These are phyloP conservation scores for Sinelater perroti DNA, from an alignment of 2,888 invertebrate genomes.

Conservation along the genomic window DNA sequence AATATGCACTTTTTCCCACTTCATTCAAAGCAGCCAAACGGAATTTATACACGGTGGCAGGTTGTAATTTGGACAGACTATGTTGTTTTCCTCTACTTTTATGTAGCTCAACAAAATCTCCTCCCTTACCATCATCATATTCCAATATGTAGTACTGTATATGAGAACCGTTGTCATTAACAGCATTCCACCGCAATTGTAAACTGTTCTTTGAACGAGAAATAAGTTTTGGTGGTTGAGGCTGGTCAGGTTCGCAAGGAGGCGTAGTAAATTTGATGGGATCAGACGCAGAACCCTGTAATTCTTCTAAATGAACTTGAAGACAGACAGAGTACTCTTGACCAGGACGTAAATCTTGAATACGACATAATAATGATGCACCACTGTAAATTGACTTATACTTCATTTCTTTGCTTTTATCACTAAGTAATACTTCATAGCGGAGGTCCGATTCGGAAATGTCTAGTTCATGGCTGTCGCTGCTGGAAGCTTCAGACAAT, in stretches of 20 bases:
- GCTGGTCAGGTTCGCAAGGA: conserved; percentile 81
- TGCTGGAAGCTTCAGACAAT: conserved; percentile 60
- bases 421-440: conserved; percentile 84
- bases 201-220: conserved; percentile 76
- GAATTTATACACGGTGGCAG: conserved; percentile 83
- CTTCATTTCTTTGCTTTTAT: conserved; percentile 79
- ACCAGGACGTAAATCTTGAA: conserved; percentile 87
- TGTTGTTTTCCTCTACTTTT: conserved; percentile 79
- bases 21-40: conserved; percentile 85
- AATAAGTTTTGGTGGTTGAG: conserved; percentile 75
- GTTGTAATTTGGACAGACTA: conserved; percentile 76
- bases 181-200: conserved; percentile 76
- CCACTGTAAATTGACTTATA: conserved; percentile 88
- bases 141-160: conserved; percentile 81
- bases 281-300: conserved; percentile 79
- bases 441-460: conserved; percentile 72
- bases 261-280: conserved; percentile 83
- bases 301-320: conserved; percentile 78
- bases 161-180: conserved; percentile 82
- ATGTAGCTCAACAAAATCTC: conserved; percentile 76
- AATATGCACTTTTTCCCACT: conserved; percentile 78
- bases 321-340: conserved; percentile 86
- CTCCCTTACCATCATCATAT: conserved; percentile 75
- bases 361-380: conserved; percentile 77
- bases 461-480: conserved; percentile 64